Percentiles rank a stretch among this genome's conserved stretches.
These are phyloP conservation scores for Steatocranus sp. DNA, from an alignment of 2,797 vertebrate species.

Conservation along the genomic window DNA sequence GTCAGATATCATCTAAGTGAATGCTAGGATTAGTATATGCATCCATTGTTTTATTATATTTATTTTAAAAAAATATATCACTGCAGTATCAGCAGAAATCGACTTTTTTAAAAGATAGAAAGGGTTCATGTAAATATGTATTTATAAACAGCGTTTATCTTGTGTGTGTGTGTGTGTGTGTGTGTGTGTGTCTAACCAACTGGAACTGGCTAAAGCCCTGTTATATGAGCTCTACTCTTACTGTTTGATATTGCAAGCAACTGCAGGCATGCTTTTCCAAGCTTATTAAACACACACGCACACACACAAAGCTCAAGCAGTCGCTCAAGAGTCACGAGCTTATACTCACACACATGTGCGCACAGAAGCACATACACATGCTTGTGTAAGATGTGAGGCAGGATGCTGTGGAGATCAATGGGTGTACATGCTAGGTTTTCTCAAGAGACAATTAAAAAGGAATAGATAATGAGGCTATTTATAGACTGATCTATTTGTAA, in stretches of 20 bases:
- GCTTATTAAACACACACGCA: slow-evolving; percentile 11
- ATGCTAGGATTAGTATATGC: not conserved
- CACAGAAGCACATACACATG: not conserved
- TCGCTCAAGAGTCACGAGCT: slow-evolving; percentile 24
- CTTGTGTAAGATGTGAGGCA: slow-evolving; percentile 38
- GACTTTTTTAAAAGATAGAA: not conserved
- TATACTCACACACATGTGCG: not conserved
- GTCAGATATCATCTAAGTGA: not conserved
- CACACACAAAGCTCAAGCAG: slow-evolving; percentile 9
- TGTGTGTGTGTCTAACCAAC: not conserved
- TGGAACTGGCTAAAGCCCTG: slow-evolving; percentile 12
- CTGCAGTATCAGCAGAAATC: not conserved
- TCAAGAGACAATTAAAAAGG: slow-evolving; percentile 70
- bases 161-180: not conserved
- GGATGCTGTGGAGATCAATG: slow-evolving; percentile 53
- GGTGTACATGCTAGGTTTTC: slow-evolving; percentile 43
- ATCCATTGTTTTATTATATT: not conserved
- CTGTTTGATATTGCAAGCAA: slow-evolving; percentile 6
- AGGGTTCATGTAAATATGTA: not conserved
- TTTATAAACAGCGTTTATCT: not conserved
- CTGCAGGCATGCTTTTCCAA: slow-evolving; percentile 25
- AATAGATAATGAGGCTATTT: slow-evolving; percentile 76
- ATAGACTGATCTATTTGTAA: slow-evolving; percentile 73
- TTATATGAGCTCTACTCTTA: slow-evolving; percentile 19
- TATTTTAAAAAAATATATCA: not conserved